phyloP scores from a whole-genome alignment of 2,888 invertebrate species.

The Pimpla rufipes region DNA sequence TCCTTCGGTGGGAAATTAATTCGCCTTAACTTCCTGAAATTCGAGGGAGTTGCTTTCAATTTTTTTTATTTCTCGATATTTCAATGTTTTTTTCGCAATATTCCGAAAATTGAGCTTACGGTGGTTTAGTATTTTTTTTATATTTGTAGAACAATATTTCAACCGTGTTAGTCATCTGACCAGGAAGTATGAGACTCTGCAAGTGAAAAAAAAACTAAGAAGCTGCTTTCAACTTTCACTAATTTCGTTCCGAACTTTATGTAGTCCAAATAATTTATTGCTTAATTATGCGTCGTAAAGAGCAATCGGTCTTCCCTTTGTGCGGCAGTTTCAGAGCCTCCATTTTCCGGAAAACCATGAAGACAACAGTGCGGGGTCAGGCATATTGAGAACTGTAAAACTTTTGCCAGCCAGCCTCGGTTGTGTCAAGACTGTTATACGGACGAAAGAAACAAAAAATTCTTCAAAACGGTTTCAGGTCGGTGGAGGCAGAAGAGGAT shows the following conservation, averaged over 20 bases:
- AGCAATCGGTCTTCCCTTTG: conserved; percentile 10
- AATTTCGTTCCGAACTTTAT: conserved; percentile 20
- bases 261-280: conserved; percentile 22
- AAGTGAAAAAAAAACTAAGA: neutral
- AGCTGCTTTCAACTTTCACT: neutral
- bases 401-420: conserved; percentile 33
- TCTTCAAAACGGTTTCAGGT: conserved; percentile 11
- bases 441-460: conserved; percentile 5
- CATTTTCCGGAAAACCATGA: conserved; percentile 28
- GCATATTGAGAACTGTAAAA: conserved; percentile 55
- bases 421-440: conserved; percentile 41
- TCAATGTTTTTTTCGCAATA: neutral
- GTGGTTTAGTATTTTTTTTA: too few relatives aligned
- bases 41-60: too few relatives aligned
- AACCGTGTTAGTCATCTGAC: neutral
- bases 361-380: conserved; percentile 20
- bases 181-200: too few relatives aligned
- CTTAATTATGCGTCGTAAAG: conserved; percentile 42
- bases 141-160: neutral
- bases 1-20: conserved; percentile 6
- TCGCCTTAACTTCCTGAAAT: neutral
- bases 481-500: conserved; percentile 7
- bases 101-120: neutral
- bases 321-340: conserved; percentile 28
- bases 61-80: neutral